Conservation (phyloP, 2,888 invertebrate species). For the Ceraclea dissimilis region DNA sequence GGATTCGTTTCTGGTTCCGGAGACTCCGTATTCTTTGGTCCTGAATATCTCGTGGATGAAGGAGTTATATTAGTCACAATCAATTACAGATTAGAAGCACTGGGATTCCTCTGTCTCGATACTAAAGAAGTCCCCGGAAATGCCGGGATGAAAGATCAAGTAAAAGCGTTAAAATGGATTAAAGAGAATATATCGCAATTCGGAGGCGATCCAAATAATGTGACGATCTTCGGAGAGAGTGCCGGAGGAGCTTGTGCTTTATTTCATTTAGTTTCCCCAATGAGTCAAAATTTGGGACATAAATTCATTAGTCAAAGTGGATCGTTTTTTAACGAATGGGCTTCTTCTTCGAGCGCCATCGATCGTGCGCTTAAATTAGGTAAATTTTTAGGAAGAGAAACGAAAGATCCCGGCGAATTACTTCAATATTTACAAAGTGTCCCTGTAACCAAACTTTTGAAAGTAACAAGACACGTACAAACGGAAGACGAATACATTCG, state of each 20-base stretch:
- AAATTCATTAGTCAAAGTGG: conserved; percentile 37
- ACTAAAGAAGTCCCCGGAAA: conserved; percentile 41
- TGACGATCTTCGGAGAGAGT: conserved; percentile 44
- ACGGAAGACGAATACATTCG: conserved; percentile 13
- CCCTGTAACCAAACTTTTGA: conserved; percentile 11
- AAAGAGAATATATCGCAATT: conserved; percentile 37
- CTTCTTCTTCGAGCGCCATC: conserved; percentile 21
- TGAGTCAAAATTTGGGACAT: conserved; percentile 39
- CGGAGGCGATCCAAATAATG: conserved; percentile 39
- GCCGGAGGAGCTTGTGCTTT: conserved; percentile 35
- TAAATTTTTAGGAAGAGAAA: conserved; percentile 20
- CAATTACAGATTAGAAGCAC: conserved; percentile 38
- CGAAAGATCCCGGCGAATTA: conserved; percentile 14
- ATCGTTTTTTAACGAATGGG: conserved; percentile 32
- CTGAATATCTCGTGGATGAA: conserved; percentile 37
- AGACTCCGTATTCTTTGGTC: conserved; percentile 34
- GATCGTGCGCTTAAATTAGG: conserved; percentile 20
- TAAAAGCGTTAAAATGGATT: conserved; percentile 39
- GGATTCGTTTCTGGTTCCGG: conserved; percentile 36
- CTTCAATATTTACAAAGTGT: conserved; percentile 14
- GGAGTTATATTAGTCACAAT: conserved; percentile 38
- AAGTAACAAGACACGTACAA: conserved; percentile 5
- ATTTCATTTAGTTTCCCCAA: conserved; percentile 39
- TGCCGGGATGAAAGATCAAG: conserved; percentile 45
- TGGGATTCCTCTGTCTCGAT: conserved; percentile 39